Conservation (phyloP, 2,797 vertebrate species). For the Gallinago stenura region DNA sequence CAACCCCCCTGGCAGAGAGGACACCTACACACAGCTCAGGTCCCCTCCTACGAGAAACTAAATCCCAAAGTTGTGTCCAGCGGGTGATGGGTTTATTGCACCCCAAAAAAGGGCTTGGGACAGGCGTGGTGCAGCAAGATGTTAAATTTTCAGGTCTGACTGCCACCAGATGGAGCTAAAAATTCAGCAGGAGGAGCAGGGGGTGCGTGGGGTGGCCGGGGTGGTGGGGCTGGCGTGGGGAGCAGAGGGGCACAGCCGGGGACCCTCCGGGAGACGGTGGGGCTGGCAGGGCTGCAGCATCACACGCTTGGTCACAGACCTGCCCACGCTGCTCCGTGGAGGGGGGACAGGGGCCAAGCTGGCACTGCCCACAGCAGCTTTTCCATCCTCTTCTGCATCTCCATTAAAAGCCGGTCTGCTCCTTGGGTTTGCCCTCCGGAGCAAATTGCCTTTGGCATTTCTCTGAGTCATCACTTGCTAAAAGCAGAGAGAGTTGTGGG, state of each 20-base stretch:
- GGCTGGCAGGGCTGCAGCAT: not conserved
- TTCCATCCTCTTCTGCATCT: not conserved
- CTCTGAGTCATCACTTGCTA: not conserved
- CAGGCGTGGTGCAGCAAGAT: rapidly evolving
- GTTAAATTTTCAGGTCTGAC: not conserved
- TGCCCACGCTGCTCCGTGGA: not conserved
- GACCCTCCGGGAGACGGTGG: not conserved
- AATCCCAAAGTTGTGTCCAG: rapidly evolving
- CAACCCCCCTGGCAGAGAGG: not conserved
- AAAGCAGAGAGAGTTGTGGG: not conserved
- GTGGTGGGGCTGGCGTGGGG: not conserved
- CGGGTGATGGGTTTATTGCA: not conserved
- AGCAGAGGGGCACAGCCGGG: no score
- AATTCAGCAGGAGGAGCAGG: not conserved
- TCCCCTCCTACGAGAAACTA: rapidly evolving
- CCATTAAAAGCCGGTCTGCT: rapidly evolving
- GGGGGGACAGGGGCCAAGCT: not conserved
- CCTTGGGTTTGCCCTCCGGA: not conserved
- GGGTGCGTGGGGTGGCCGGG: rapidly evolving
- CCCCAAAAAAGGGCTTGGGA: not conserved
- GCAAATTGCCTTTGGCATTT: not conserved
- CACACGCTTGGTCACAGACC: not conserved
- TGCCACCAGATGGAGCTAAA: conserved; percentile 56
- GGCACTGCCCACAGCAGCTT: not conserved
- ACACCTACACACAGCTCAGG: rapidly evolving